Evolutionary conservation across 2,797 vertebrate species (phyloP), one percentile per base, ranked within the genome.

Genomic region (Sarcophilus harrisii): DNA sequence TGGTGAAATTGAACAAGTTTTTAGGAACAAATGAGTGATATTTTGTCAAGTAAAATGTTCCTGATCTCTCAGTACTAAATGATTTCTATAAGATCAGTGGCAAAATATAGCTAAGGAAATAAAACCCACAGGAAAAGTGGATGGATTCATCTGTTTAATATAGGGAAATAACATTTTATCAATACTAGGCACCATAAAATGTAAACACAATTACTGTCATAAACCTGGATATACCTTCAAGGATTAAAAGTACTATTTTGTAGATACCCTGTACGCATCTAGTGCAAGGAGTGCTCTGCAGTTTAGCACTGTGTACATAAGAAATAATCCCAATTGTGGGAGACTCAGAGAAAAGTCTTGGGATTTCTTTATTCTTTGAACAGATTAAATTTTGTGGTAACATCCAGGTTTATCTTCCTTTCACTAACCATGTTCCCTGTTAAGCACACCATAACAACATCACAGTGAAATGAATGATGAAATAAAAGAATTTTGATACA

Each of bases 111-210:
- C 73, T 87, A 92, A 97, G 32, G 95, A 98, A 98, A 98, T 98
- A 98, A 98, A 98, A 95, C 96, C 95, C 97, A 98, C 98, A 99
- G 98, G 99, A 97, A 98, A 95, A 95, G 91, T 97, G 98, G 98
- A 98, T 96, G 98, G 98, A 98, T 99, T 99, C 99, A 99, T 99
- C 98, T 98, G 98, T 99, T 99, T 99, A 99, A 99, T 99, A 99
- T 99, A 99, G 98, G 98, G 98, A 99, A 99, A 99, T 98, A 99
- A 99, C 98, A 99, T 99, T 98, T 99, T 98, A 98, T 99, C 98
- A 98, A 99, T 99, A 99, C 99, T 99, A 99, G 99, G 99, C 99
- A 99, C 99, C 99, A 99, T 99, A 99, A 99, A 99, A 99, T 99
- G 99, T 99, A 99, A 99, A 99, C 99, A 99, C 99, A 98, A 98